Conservation (phyloP, 2,888 invertebrate species). For the Lepidochrysops patricia region DNA sequence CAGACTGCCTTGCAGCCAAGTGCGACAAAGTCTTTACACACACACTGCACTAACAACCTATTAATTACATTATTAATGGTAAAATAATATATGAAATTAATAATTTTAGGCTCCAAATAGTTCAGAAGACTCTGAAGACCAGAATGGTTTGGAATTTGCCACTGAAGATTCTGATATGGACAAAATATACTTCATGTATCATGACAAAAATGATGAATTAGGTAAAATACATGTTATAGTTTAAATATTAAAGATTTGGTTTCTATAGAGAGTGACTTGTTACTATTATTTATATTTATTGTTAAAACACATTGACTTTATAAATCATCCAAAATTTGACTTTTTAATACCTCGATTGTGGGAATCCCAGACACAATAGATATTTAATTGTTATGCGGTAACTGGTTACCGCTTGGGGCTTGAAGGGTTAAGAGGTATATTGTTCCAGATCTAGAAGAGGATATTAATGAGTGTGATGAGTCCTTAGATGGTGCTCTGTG, state of each 20-base stretch:
- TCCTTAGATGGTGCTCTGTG: constrained; percentile 37
- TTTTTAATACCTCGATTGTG: too few relatives aligned
- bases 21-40: too few relatives aligned
- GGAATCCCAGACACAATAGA: too few relatives aligned
- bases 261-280: too few relatives aligned
- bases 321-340: too few relatives aligned
- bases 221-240: constrained; percentile 16
- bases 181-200: constrained; percentile 46
- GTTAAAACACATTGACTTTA: too few relatives aligned
- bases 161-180: constrained; percentile 30
- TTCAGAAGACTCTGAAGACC: constrained; percentile 6
- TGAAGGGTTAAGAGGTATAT: too few relatives aligned
- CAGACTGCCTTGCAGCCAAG: too few relatives aligned
- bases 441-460: constrained; percentile 33
- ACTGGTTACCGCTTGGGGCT: too few relatives aligned
- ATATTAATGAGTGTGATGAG: constrained; percentile 30
- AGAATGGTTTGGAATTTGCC: constrained; percentile 34
- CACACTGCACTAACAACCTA: too few relatives aligned
- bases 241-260: background rate
- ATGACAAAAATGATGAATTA: constrained; percentile 40
- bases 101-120: constrained; percentile 17
- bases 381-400: too few relatives aligned
- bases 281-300: too few relatives aligned
- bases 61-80: background rate
- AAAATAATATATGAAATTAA: background rate